Evolutionary conservation across 2,888 invertebrate genomes (phyloP), one percentile per base, ranked within the genome.

Genomic region (Drosophila incognita): DNA sequence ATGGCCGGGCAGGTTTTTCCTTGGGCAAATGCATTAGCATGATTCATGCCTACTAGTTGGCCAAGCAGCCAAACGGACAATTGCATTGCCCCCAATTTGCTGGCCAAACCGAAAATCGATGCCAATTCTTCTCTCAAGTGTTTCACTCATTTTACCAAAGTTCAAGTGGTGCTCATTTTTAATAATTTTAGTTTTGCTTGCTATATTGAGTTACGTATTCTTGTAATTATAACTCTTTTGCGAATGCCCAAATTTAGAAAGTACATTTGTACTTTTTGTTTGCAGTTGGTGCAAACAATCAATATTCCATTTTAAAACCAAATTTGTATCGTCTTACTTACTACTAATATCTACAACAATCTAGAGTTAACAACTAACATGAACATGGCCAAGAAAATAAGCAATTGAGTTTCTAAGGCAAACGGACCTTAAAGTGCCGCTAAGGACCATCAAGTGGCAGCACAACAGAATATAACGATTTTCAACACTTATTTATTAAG

Each of bases 1-100:
- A 77, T 69, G 59, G 74, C 56, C 59, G 46, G 64, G 68, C 83
- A 84, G 83, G 81, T 79, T 88, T 85, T 85, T 76, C 86, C 75
- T 81, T 69, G 76, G 76, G 63, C 72, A 88, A 86, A 83, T 86
- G 89, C 84, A 86, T 83, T 83, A 83, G 79, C 69, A 74, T 81
- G 82, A 82, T 79, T 81, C 81, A 81, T 81, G 81, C 74, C 46
- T 8, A 15, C 46, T 68, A 60, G 79, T 69, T 61, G 68, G 49
- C 65, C 52, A 65, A 54, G 36, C 49, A 21, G 51, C 63, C 52
- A 53, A 67, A 15, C 27, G 52, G 21, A 29, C 69, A 53, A 71
- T 63, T 69, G 69, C 78, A 76, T 67, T 76, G 80, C 51, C 79
- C 65, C 57, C 69, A 69, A 68, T 76, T 58, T 38, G 38, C 7